phyloP scores from a whole-genome alignment of 2,797 vertebrate species.

The Bovichtus diacanthus region DNA sequence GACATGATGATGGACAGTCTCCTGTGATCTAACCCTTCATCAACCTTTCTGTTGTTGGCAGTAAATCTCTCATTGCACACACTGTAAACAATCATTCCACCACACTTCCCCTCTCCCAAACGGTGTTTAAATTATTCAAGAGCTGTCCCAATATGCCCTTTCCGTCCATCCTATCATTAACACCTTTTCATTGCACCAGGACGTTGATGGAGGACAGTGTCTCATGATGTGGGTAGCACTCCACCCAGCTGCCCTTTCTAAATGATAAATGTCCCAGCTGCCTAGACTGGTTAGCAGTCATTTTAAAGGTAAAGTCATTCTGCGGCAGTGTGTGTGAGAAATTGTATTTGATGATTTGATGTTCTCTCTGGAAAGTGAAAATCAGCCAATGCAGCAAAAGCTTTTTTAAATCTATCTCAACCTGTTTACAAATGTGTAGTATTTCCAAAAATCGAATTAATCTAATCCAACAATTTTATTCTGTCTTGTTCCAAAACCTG shows the following conservation, averaged over 20 bases:
- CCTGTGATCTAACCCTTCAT: conserved; percentile 2
- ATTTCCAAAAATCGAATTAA: neutral
- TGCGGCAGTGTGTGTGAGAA: neutral
- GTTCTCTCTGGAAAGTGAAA: neutral
- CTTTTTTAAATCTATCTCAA: neutral
- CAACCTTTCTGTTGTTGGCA: conserved; percentile 4
- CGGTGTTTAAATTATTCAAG: conserved; percentile 55
- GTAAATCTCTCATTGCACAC: conserved; percentile 34
- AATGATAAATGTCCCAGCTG: conserved; percentile 43
- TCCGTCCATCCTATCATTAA: conserved; percentile 28
- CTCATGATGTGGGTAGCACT: conserved; percentile 42
- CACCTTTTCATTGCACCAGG: conserved; percentile 27
- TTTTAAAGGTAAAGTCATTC: conserved; percentile 25
- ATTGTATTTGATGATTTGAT: neutral
- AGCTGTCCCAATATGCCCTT: conserved; percentile 38
- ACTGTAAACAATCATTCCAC: conserved; percentile 32
- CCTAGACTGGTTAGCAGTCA: conserved; percentile 12
- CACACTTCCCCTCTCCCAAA: neutral
- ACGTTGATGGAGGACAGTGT: conserved; percentile 60
- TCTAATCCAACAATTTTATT: too few relatives aligned
- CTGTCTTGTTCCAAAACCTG: too few relatives aligned
- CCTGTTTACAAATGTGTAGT: neutral
- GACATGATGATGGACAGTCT: conserved; percentile 35
- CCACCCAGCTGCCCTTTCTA: conserved; percentile 62
- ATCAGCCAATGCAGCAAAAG: neutral